phyloP scores from a whole-genome alignment of 2,888 invertebrate genomes.

The Entomobrya proxima region DNA sequence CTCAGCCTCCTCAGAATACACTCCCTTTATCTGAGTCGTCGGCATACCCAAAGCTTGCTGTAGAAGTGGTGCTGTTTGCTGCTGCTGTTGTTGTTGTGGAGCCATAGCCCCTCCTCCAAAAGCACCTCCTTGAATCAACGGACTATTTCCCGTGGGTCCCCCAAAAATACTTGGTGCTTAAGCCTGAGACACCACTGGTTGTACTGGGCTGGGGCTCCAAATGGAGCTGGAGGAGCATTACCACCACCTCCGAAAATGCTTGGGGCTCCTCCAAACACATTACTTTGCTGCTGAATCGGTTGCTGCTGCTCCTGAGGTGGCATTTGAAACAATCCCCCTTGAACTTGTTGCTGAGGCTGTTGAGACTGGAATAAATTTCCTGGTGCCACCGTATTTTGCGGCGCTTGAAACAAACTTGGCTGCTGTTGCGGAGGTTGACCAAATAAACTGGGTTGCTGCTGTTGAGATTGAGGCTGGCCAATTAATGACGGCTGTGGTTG shows the following conservation, averaged over 20 bases:
- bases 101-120: not conserved
- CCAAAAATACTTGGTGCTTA: conserved; percentile 75
- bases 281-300: not conserved
- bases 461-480: not conserved
- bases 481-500: conserved; percentile 5
- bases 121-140: not conserved
- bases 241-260: not conserved
- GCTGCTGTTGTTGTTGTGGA: too few species aligned
- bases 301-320: not conserved
- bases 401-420: not conserved
- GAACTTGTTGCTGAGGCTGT: conserved; percentile 24
- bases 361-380: conserved; percentile 25
- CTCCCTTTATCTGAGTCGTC: conserved; percentile 29
- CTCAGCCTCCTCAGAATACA: conserved; percentile 77
- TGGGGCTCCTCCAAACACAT: too few species aligned
- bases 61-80: not conserved
- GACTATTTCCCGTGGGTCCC: conserved; percentile 71
- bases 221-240: not conserved
- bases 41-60: not conserved
- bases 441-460: not conserved
- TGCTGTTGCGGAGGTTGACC: not conserved
- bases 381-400: not conserved
- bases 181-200: not conserved
- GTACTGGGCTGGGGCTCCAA: not conserved
- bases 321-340: too few species aligned